Evolutionary conservation across 2,797 vertebrate genomes (phyloP), one percentile per base, ranked within the genome.

Genomic region (Paramormyrops hopkinsi): DNA sequence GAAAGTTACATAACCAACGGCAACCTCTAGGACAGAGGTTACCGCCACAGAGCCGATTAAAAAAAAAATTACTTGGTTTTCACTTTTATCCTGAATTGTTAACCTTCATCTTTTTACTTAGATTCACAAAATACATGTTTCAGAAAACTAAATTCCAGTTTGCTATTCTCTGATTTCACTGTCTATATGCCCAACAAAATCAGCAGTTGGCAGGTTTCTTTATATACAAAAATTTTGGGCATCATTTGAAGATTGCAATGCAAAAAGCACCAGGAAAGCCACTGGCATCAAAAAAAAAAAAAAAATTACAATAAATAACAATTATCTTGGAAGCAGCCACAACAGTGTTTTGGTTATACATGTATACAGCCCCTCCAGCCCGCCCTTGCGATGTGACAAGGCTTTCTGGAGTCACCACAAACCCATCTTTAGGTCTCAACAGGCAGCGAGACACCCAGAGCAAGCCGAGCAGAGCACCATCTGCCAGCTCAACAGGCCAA

Each of bases 1-100:
- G 91, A 94, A 94, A 93, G 93, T 94, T 94, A 94, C 19, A 89
- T 91, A 91, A 94, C 84, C 94, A 93, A 90, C 87, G 62, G 89
- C 56, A 89, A 91, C 89, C 90, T 90, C 65, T n/a, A 8, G 11
- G n/a, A 19, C 2, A 73, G 53, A 89, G 56, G 25, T 44, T 48
- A 73, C 86, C 22, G 9, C 25, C 9, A 90, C 59, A 89, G 53
- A 41, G 89, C 92, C 91, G 22, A 86, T 79, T 29, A 65, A 89
- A 44, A 50, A 89, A 50, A 90, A 89, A 44, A 33, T 73, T 12
- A 69, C 29, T 69, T 29, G 11, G 33, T 19, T 7, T n/a, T 82
- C 76, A 82, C 41, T 46, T 82, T 82, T 82, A 82, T 46, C 76
- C 76, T 44, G 76, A 82, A 82, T 82, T 46, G 19, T 46, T 82